A percentile compares a stretch with the other conserved stretches of the same genome.
These are phyloP conservation scores for Osmerus eperlanus DNA, from an alignment of 2,113 vertebrate species.

Conservation along the genomic window DNA sequence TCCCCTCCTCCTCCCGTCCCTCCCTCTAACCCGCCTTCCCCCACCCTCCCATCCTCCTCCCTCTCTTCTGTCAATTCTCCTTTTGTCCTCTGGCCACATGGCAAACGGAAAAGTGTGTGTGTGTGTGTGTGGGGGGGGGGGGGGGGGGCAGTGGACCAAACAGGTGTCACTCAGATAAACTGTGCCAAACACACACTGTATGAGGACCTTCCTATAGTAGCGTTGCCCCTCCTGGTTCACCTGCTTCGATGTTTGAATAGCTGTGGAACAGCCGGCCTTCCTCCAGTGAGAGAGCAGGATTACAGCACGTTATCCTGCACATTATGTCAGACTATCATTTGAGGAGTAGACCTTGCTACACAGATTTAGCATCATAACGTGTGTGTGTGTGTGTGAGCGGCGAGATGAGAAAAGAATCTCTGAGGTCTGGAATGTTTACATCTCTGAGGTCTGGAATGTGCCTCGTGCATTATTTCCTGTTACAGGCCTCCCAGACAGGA, in stretches of 20 bases:
- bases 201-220: neutral
- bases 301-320: conserved; percentile 15
- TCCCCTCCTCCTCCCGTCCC: neutral
- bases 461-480: neutral
- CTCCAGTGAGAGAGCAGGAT: conserved; percentile 16
- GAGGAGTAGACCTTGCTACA: no score
- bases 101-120: conserved; percentile 39
- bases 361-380: neutral
- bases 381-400: neutral
- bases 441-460: no score
- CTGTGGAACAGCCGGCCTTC: conserved; percentile 8
- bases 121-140: neutral
- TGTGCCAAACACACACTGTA: neutral
- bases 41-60: no score
- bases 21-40: no score
- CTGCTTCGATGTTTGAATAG: no score
- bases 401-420: neutral
- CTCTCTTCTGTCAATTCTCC: conserved; percentile 35
- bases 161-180: conserved; percentile 33
- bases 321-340: conserved; percentile 15
- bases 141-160: conserved; percentile 22
- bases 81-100: conserved; percentile 43
- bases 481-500: conserved; percentile 10
- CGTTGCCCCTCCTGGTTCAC: no score
- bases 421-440: neutral